Evolutionary conservation across 1,140 invertebrate species (phyloP).

Genomic region (Propsilocerus akamusi): DNA sequence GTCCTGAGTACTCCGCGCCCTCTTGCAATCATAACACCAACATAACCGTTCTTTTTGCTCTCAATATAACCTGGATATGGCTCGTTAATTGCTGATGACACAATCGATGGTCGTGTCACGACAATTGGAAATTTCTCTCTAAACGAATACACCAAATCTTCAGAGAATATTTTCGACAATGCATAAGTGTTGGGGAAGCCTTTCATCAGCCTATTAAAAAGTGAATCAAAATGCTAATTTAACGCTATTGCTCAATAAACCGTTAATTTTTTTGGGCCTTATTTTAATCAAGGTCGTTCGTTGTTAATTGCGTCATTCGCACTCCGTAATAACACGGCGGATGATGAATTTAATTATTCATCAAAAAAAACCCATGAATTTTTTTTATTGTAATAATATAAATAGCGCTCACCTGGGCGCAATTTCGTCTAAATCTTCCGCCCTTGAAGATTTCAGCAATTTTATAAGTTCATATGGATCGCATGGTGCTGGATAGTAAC

Average conservation of each 20-base stretch:
- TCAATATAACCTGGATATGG: constrained; percentile 79
- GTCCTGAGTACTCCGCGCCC: constrained; percentile 64
- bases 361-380: not conserved
- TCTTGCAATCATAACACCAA: constrained; percentile 53
- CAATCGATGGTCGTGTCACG: constrained; percentile 58
- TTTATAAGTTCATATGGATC: constrained; percentile 55
- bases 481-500: constrained; percentile 41
- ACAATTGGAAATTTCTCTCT: constrained; percentile 39
- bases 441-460: constrained; percentile 57
- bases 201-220: constrained; percentile 38
- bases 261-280: not conserved
- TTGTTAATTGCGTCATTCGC: not conserved
- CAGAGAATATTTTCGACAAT: constrained; percentile 55
- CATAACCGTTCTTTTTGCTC: constrained; percentile 84
- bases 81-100: constrained; percentile 45
- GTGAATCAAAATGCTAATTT: no score
- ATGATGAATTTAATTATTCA: not conserved
- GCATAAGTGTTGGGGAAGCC: constrained; percentile 62
- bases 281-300: not conserved
- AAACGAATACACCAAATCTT: constrained; percentile 43
- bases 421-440: constrained; percentile 43
- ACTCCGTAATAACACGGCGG: not conserved
- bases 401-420: constrained; percentile 42
- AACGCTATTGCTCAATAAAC: no score
- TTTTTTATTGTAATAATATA: constrained; percentile 19